Percentiles rank a stretch among this genome's conserved stretches.
Evolutionary conservation across 2,797 vertebrate species (phyloP).

Genomic region (Alectoris magna): DNA sequence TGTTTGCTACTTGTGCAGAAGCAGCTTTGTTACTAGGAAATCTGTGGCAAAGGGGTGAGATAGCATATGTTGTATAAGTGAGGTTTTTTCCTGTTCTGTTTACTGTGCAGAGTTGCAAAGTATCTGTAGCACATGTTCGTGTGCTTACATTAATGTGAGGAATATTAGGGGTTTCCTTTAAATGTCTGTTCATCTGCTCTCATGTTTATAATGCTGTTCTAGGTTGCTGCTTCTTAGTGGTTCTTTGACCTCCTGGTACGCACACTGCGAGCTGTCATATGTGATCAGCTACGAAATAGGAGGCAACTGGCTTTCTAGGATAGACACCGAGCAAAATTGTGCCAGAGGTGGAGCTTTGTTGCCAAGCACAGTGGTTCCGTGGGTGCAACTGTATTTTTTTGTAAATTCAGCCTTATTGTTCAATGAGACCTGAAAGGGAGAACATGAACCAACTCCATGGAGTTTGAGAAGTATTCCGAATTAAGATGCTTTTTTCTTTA

Average conservation of each 20-base stretch:
- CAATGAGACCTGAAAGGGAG: background rate
- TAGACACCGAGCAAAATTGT: background rate
- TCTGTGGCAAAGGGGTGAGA: constrained; percentile 44
- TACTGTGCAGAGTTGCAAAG: constrained; percentile 13
- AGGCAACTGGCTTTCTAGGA: background rate
- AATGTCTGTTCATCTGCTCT: background rate
- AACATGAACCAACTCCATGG: background rate
- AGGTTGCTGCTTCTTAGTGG: background rate
- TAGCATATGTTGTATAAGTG: constrained; percentile 31
- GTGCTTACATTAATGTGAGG: background rate
- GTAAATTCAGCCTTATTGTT: background rate
- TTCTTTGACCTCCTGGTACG: background rate
- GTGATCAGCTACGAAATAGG: background rate
- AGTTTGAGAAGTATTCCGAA: background rate
- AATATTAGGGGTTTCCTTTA: background rate
- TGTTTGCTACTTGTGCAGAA: background rate
- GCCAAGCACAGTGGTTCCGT: background rate
- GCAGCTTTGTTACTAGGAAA: constrained; percentile 62
- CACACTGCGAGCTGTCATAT: background rate
- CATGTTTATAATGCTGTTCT: background rate
- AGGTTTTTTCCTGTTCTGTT: constrained; percentile 23
- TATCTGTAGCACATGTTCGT: background rate
- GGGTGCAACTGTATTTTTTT: background rate
- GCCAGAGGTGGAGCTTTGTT: background rate
- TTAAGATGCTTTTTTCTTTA: background rate